Evolutionary conservation across 2,888 invertebrate genomes (phyloP), one percentile per base, ranked within the genome.

Genomic region (Lycia hirtaria): DNA sequence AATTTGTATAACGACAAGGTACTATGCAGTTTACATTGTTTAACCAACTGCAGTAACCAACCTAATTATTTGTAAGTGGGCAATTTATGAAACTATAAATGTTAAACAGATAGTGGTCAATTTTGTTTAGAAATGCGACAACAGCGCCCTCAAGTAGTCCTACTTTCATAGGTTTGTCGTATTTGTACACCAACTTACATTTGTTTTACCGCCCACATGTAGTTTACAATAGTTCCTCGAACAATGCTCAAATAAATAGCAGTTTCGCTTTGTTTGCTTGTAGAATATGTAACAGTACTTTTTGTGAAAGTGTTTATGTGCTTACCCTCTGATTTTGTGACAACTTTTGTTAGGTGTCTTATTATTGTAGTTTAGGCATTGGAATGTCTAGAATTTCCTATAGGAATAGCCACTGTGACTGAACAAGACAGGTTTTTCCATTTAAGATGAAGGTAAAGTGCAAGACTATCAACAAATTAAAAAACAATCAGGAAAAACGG

Each of bases 191-290:
- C n/a, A 19, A 17, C 24, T 32, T 17, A 47, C 53, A 47, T 26
- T 47, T 32, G 30, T 19, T 33, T 48, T 33, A 26, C 41, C 24
- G 32, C 54, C 54, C 37, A 40, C 50, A 37, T 50, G 24, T 49
- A 44, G 37, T 49, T 56, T 19, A 56, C 50, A 50, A 56, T 56
- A 56, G 44, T 56, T 50, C 12, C 56, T 32, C 24, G 47, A 52
- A 52, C 47, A 57, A 57, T 43, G 48, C 43, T 47, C 41, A 52
- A 52, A 57, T 48, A 52, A 52, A 57, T 57, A 43, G 40, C 33
- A 37, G 52, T 57, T 52, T 37, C 20, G 22, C 35, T 51, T 56
- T 56, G 56, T 50, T 56, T 56, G 10, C 26, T 14, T 9, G 15
- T 24, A 26, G 22, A 43, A 51, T 41, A 33, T n/a, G 12, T 41